phyloP scores from a whole-genome alignment of 2,797 vertebrate genomes.

The Malurus splendens region DNA sequence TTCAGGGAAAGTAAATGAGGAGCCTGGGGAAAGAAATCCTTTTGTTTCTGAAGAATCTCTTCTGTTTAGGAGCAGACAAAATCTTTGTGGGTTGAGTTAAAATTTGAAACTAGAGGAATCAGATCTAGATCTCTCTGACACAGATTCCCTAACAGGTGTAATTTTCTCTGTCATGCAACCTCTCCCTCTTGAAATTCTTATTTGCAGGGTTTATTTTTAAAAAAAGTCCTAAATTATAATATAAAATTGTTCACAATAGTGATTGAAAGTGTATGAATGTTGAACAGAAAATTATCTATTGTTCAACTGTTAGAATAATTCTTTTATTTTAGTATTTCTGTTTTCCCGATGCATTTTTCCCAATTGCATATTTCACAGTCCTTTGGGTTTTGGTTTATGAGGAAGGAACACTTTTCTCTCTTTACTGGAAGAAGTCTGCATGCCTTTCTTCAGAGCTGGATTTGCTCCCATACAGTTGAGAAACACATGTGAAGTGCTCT shows the following conservation, averaged over 20 bases:
- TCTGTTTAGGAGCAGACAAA: not conserved
- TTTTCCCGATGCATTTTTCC: not conserved
- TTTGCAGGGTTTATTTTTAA: not conserved
- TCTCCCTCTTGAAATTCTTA: not conserved
- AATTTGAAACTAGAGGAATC: not conserved
- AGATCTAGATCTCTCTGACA: not conserved
- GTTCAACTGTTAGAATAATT: not conserved
- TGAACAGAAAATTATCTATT: not conserved
- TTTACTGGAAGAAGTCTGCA: not conserved
- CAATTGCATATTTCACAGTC: not conserved
- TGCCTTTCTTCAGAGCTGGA: not conserved
- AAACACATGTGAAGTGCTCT: not conserved
- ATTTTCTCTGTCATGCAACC: not conserved
- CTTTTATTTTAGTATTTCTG: not conserved
- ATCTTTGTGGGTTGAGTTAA: not conserved
- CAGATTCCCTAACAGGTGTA: accelerated
- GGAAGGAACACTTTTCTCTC: not conserved
- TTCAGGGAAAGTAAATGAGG: not conserved
- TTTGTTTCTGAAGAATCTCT: not conserved
- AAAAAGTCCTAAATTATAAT: not conserved
- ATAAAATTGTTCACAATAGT: not conserved
- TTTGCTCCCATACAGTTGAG: not conserved
- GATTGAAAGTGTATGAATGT: not conserved
- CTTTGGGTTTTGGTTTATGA: not conserved
- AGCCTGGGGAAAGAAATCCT: not conserved